Conservation (phyloP, 2,797 vertebrate species). For the Glossophaga mutica region DNA sequence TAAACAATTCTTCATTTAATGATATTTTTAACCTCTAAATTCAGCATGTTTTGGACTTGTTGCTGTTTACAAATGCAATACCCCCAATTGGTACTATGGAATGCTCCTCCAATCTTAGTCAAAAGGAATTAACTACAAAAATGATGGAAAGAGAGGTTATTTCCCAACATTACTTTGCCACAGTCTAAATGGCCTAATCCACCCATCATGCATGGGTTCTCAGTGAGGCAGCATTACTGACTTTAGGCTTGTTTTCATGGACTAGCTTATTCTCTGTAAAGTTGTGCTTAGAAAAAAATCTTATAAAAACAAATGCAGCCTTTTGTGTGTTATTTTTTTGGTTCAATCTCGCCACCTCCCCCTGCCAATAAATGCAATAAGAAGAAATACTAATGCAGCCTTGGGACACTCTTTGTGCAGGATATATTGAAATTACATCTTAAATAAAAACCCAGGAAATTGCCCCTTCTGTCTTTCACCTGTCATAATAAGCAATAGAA, state of each 20-base stretch:
- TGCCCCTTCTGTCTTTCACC: constrained; percentile 67
- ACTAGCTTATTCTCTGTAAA: not conserved
- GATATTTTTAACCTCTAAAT: not conserved
- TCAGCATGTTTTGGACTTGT: not conserved
- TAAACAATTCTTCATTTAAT: constrained; percentile 28
- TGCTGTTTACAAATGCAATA: not conserved
- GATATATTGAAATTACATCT: constrained; percentile 69
- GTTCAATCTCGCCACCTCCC: not conserved
- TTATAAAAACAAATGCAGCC: constrained; percentile 58
- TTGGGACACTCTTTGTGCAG: constrained; percentile 54
- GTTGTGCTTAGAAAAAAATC: constrained; percentile 45
- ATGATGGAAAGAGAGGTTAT: not conserved
- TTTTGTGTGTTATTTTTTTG: not conserved
- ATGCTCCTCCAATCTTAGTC: not conserved
- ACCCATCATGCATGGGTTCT: not conserved
- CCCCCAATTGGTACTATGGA: not conserved
- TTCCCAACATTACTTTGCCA: constrained; percentile 12
- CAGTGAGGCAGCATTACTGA: constrained; percentile 34
- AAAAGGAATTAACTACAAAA: not conserved
- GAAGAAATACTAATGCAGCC: constrained; percentile 50
- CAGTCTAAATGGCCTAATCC: not conserved
- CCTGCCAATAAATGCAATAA: not conserved
- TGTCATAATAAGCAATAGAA: constrained; percentile 70
- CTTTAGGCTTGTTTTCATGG: constrained; percentile 58
- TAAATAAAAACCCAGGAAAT: constrained; percentile 64